phyloP scores from a whole-genome alignment of 2,888 invertebrate species.

The Eristalis pertinax region DNA sequence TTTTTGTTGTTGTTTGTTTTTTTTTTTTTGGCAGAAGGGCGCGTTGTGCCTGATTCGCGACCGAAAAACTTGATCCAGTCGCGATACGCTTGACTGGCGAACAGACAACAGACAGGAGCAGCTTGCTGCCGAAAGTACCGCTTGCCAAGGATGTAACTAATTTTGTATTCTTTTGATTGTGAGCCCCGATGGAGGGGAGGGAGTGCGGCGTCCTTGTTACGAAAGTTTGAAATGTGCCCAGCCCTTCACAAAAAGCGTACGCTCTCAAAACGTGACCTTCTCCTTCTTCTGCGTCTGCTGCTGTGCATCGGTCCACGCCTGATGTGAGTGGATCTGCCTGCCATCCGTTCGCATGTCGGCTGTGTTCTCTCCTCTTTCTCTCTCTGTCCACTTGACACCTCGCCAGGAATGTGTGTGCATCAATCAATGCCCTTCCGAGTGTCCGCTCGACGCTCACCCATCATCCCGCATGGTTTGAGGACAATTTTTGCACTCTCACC shows the following conservation, averaged over 20 bases:
- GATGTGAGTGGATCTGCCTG: neutral
- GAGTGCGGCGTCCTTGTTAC: neutral
- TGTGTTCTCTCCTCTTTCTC: neutral
- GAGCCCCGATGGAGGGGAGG: slow-evolving; percentile 16
- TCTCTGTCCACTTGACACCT: slow-evolving; percentile 23
- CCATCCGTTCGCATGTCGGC: neutral
- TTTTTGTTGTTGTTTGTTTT: neutral
- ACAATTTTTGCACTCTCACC: slow-evolving; percentile 11
- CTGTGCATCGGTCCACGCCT: neutral
- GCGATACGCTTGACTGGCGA: slow-evolving; percentile 32
- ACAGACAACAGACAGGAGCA: slow-evolving; percentile 33
- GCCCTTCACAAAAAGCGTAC: neutral
- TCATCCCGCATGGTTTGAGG: slow-evolving; percentile 24
- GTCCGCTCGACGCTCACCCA: neutral
- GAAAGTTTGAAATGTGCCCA: neutral
- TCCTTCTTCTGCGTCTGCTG: neutral
- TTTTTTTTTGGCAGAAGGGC: neutral
- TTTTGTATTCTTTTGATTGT: slow-evolving; percentile 54
- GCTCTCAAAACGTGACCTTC: neutral
- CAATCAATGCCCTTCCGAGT: slow-evolving; percentile 2
- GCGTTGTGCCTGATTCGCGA: slow-evolving; percentile 19
- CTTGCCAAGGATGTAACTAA: slow-evolving; percentile 57
- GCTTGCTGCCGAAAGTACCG: slow-evolving; percentile 56
- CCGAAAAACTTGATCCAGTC: slow-evolving; percentile 61
- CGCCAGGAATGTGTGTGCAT: slow-evolving; percentile 10